Conservation (phyloP, 1,140 invertebrate genomes). For the Drosophila trapezifrons region DNA sequence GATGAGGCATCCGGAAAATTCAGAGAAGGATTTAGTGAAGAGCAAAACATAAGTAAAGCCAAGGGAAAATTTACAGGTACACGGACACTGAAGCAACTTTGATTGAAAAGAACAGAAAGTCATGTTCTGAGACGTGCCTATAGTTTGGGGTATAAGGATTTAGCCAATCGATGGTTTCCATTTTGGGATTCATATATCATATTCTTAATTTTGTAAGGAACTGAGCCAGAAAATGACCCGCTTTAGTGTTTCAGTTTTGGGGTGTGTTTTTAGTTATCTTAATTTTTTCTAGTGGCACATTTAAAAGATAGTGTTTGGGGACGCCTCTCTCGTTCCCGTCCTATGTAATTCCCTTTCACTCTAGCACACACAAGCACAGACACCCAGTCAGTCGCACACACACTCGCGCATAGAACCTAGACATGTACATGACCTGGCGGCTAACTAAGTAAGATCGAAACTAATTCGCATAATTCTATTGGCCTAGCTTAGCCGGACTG, state of each 20-base stretch:
- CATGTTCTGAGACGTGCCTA: constrained; percentile 18
- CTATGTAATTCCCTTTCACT: constrained; percentile 19
- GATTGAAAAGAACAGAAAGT: constrained; percentile 19
- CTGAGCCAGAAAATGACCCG: constrained; percentile 39
- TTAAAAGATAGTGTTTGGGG: constrained; percentile 64
- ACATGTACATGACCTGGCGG: constrained; percentile 44
- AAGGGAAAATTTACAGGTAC: constrained; percentile 28
- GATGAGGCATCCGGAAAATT: constrained; percentile 10
- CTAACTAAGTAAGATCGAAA: constrained; percentile 78
- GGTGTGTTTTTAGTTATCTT: constrained; percentile 17
- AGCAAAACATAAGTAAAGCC: constrained; percentile 16
- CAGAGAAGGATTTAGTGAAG: constrained; percentile 1
- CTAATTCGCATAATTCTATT: constrained; percentile 62
- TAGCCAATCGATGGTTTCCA: constrained; percentile 10
- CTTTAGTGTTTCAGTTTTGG: constrained; percentile 13
- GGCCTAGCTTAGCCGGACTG: constrained; percentile 83
- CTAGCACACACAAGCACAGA: constrained; percentile 13
- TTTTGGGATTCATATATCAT: not conserved
- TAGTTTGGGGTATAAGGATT: not conserved
- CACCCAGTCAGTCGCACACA: constrained; percentile 16
- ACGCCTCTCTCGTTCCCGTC: constrained; percentile 23
- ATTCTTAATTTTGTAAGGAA: constrained; percentile 6
- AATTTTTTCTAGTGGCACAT: constrained; percentile 69
- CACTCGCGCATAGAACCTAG: constrained; percentile 43
- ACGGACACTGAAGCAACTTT: constrained; percentile 59